Percentiles rank a stretch among this genome's conserved stretches.
These are phyloP conservation scores for Paedocypris sp. DNA, from an alignment of 2,113 vertebrate species.

Conservation along the genomic window DNA sequence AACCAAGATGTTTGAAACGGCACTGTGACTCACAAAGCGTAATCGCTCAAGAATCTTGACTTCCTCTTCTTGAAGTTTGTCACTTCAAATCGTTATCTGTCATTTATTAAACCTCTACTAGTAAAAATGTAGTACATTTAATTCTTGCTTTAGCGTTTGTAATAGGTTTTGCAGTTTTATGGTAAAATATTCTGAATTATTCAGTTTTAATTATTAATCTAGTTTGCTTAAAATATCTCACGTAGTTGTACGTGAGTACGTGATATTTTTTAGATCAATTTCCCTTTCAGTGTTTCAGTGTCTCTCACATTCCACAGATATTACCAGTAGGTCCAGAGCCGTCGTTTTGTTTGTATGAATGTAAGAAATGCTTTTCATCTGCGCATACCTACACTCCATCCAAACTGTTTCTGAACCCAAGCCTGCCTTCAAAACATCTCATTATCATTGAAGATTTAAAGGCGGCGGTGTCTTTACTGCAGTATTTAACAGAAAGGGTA, in stretches of 20 bases:
- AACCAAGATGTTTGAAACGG: neutral
- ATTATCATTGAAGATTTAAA: neutral
- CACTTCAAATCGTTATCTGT: too few species aligned
- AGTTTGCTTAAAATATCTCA: too few species aligned
- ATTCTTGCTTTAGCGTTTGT: neutral
- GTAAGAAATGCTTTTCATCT: too few species aligned
- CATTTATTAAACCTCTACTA: neutral
- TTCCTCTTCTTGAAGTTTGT: constrained; percentile 11
- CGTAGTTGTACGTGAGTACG: too few species aligned
- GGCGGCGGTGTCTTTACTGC: neutral
- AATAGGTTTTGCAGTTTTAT: too few species aligned
- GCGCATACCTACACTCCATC: too few species aligned
- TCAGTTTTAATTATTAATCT: too few species aligned
- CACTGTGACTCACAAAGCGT: neutral
- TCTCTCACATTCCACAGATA: neutral
- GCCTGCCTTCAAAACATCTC: neutral
- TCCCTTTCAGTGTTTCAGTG: neutral
- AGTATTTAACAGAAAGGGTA: neutral
- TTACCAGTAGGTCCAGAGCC: too few species aligned
- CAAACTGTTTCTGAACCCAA: neutral
- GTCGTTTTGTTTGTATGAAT: too few species aligned
- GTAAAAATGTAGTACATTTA: neutral
- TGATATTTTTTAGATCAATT: neutral
- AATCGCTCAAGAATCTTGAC: neutral
- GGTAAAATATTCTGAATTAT: too few species aligned